Base-by-base conservation (phyloP, 2,797 vertebrate genomes). In the Xenopus petersii region DNA sequence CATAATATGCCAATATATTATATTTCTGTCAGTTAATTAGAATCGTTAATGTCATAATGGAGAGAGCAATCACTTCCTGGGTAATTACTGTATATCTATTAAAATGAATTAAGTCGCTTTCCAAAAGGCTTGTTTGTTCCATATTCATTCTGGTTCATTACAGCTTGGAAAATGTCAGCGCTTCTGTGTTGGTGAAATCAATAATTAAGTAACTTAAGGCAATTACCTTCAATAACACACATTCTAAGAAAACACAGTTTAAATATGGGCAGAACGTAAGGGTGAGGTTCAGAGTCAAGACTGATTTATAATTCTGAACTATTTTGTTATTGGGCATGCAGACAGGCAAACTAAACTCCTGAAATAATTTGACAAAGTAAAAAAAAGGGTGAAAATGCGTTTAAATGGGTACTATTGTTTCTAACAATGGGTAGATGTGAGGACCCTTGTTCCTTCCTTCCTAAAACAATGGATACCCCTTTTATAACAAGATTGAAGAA, bases 141-240 rank as follows among this genome's bases (percentile, higher is more conserved):
- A 79, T 86, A 87, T 84, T 84, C 78, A 84, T 86, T 87, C 81
- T 75, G 79, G 74, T 88, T 89, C 85, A 82, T 86, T 88, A 80
- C 81, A 87, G 81, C 81, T 85, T 77, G 73, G 77, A 84, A 90
- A 90, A 87, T 88, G 88, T 87, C 86, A 89, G 81, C 65, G 56
- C 46, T 0, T 12, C 80, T 83, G 84, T 79, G 75, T 73, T 83
- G 81, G 81, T 60, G 71, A 84, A 89, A 90, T 91, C 87, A 87
- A 86, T 89, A 90, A 91, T 90, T 89, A 89, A 88, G 83, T 83
- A 88, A 83, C 81, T 86, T 87, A 84, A 59, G 78, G 82, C 87
- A 88, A 89, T 89, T 87, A 84, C 82, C 70, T 86, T 75, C 81
- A 81, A 80, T 83, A 81, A 84, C 75, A 84, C 75, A 84, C 71